Conservation (phyloP, 37 sponge, comb jelly and placozoan genomes). For the Ephydatia muelleri region DNA sequence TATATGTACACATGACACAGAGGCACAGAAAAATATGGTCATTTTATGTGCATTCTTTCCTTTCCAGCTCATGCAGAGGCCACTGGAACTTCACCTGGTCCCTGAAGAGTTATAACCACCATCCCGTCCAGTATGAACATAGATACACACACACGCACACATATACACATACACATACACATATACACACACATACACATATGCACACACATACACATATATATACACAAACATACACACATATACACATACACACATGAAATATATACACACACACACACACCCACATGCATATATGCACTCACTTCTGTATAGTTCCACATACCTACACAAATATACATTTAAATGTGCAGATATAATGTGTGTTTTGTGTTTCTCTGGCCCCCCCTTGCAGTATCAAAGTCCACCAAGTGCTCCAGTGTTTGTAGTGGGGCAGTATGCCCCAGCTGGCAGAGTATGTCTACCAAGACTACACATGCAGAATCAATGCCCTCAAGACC, state of each 20-base stretch:
- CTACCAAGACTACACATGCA: conserved; percentile 64
- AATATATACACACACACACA: background rate
- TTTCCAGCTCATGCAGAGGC: conserved; percentile 75
- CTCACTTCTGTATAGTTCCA: no score
- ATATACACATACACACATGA: background rate
- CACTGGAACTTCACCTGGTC: conserved; percentile 71
- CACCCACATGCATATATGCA: background rate
- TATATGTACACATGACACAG: background rate
- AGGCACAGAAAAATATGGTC: background rate
- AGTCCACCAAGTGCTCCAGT: background rate
- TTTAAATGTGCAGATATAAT: no score
- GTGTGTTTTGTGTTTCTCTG: no score
- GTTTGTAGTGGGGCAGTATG: conserved; percentile 73
- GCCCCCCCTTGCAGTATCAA: background rate
- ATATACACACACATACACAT: background rate
- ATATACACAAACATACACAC: background rate
- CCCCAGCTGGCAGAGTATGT: conserved; percentile 78
- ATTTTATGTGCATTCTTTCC: background rate
- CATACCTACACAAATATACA: no score
- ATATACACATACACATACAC: background rate
- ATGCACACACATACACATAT: background rate
- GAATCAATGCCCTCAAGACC: conserved; percentile 50
- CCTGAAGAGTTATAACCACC: conserved; percentile 89
- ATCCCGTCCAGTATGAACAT: conserved; percentile 64
- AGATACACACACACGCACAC: no score